phyloP scores from a whole-genome alignment of 2,113 vertebrate species.

The Alouatta palliata region DNA sequence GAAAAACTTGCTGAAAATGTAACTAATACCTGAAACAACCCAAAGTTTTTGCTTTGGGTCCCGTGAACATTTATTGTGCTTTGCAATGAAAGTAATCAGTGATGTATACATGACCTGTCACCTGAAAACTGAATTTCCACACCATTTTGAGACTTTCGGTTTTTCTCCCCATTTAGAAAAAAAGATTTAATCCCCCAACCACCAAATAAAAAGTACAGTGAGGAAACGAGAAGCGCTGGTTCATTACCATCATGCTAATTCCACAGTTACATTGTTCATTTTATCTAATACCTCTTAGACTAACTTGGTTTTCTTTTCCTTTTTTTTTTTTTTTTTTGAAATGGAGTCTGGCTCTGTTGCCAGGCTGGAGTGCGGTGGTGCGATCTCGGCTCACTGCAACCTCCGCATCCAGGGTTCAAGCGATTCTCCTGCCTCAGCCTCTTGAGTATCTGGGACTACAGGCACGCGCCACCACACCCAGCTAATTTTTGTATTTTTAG shows the following conservation, averaged over 20 bases:
- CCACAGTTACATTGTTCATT: neutral
- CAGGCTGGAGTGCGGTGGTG: too few species aligned
- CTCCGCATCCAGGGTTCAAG: too few species aligned
- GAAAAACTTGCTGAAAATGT: neutral
- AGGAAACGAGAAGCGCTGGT: neutral
- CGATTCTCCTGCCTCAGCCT: too few species aligned
- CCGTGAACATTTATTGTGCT: neutral
- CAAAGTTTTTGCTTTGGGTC: constrained; percentile 1
- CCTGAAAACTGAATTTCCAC: neutral
- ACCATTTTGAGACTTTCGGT: neutral
- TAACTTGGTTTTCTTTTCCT: neutral
- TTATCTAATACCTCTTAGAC: constrained; percentile 15
- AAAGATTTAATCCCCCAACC: neutral
- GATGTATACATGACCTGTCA: neutral
- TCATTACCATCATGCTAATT: constrained; percentile 4
- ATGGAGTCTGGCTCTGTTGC: too few species aligned
- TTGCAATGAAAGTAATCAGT: constrained; percentile 16
- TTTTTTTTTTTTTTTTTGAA: too few species aligned
- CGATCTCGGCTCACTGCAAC: too few species aligned
- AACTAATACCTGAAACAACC: neutral
- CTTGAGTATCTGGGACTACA: too few species aligned
- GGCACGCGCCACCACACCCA: fast-evolving
- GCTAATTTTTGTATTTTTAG: too few species aligned
- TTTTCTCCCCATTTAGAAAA: neutral
- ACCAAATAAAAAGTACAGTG: neutral